Percentiles rank a stretch among this genome's conserved stretches.
Evolutionary conservation across 2,888 invertebrate genomes (phyloP).

Genomic region (Cerastis leucographa): DNA sequence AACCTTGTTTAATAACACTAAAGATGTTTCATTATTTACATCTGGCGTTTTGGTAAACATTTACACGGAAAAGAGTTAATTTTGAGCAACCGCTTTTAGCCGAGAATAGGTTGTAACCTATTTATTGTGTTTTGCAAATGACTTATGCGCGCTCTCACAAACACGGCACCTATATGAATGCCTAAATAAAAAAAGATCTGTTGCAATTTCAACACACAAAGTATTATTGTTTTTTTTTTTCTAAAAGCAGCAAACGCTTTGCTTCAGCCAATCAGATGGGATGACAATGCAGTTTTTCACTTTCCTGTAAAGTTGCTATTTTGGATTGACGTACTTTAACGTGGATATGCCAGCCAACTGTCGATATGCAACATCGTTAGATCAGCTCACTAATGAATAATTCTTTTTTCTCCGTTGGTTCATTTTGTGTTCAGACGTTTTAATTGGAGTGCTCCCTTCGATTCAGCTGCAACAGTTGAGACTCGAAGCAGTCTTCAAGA

Average conservation of each 20-base stretch:
- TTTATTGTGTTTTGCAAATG: constrained; percentile 26
- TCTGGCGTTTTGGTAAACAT: constrained; percentile 58
- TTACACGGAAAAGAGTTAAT: constrained; percentile 19
- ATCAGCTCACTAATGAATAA: not conserved
- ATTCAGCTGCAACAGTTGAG: not conserved
- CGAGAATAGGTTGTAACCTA: constrained; percentile 34
- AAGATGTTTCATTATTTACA: constrained; percentile 51
- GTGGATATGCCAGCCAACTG: not conserved
- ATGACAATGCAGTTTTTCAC: too few relatives aligned
- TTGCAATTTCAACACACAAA: too few relatives aligned
- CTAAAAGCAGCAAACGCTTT: too few relatives aligned
- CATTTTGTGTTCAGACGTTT: not conserved
- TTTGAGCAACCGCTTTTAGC: constrained; percentile 8
- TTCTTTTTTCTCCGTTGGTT: not conserved
- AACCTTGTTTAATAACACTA: constrained; percentile 43
- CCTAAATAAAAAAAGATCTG: not conserved
- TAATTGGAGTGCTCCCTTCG: not conserved
- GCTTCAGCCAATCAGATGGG: too few relatives aligned
- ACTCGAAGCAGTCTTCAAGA: not conserved
- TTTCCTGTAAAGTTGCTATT: too few relatives aligned
- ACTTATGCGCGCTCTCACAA: not conserved
- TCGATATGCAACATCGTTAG: not conserved
- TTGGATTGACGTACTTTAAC: too few relatives aligned
- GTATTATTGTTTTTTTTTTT: too few relatives aligned
- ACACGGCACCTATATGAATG: not conserved